Evolutionary conservation across 2,797 vertebrate species (phyloP).

Genomic region (Gymnodraco acuticeps): DNA sequence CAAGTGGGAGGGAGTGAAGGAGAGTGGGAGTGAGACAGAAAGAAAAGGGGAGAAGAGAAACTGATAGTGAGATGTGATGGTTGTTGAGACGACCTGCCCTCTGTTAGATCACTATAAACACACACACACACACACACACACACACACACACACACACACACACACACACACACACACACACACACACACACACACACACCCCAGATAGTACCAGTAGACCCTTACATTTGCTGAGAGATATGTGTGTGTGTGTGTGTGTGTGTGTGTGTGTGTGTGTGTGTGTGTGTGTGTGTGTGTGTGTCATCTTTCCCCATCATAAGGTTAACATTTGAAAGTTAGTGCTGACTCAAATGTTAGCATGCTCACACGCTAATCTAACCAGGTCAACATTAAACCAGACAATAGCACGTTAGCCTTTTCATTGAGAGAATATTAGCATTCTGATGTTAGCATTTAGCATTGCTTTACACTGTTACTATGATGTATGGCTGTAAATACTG

Average conservation of each 20-base stretch:
- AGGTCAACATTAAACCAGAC: too few species aligned
- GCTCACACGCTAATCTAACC: too few species aligned
- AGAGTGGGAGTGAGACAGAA: neutral
- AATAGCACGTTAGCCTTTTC: too few species aligned
- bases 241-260: neutral
- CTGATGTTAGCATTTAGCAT: too few species aligned
- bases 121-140: conserved; percentile 5
- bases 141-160: conserved; percentile 11
- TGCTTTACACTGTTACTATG: too few species aligned
- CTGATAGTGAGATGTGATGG: conserved; percentile 35
- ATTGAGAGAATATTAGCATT: too few species aligned
- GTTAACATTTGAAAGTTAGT: too few species aligned
- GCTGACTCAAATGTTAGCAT: too few species aligned
- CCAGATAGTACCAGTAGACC: too few species aligned
- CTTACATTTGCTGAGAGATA: neutral
- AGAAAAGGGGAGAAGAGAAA: neutral
- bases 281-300: neutral
- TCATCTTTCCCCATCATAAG: too few species aligned
- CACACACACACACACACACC: conserved; percentile 20
- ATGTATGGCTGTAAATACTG: neutral
- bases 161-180: conserved; percentile 10
- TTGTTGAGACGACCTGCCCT: conserved; percentile 40
- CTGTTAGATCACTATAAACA: conserved; percentile 6
- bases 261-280: neutral
- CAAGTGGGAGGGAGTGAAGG: neutral